These are phyloP conservation scores for Spisula subtruncata DNA, from an alignment of 2,888 invertebrate genomes.

Conservation along the genomic window DNA sequence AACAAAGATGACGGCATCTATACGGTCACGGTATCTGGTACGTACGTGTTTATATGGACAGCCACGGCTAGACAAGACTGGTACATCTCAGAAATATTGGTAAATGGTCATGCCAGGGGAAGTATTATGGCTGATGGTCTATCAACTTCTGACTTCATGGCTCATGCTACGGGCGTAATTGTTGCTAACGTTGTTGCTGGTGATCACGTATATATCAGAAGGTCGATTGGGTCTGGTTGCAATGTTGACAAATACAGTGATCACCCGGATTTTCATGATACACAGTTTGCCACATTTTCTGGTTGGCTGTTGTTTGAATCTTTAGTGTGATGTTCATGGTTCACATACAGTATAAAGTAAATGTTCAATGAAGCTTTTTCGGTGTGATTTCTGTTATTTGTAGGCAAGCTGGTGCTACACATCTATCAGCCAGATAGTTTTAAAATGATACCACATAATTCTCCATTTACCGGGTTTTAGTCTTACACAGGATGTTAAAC, in stretches of 20 bases:
- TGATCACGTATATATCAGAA: slow-evolving; percentile 39
- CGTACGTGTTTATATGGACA: slow-evolving; percentile 37
- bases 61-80: neutral
- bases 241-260: neutral
- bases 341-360: too few species aligned
- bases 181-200: slow-evolving; percentile 33
- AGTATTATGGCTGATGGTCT: neutral
- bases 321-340: too few species aligned
- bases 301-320: neutral
- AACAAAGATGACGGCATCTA: slow-evolving; percentile 35
- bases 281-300: neutral
- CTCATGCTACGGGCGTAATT: neutral
- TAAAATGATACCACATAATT: too few species aligned
- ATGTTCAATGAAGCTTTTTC: too few species aligned
- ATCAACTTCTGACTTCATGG: neutral
- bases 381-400: too few species aligned
- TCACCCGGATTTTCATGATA: too few species aligned
- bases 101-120: slow-evolving; percentile 24
- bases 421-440: too few species aligned
- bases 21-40: slow-evolving; percentile 26
- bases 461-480: too few species aligned
- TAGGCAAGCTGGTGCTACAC: too few species aligned
- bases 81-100: slow-evolving; percentile 15
- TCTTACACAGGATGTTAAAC: too few species aligned
- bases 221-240: neutral